Conservation (phyloP, 2,888 invertebrate species). For the Drosophila rellima region DNA sequence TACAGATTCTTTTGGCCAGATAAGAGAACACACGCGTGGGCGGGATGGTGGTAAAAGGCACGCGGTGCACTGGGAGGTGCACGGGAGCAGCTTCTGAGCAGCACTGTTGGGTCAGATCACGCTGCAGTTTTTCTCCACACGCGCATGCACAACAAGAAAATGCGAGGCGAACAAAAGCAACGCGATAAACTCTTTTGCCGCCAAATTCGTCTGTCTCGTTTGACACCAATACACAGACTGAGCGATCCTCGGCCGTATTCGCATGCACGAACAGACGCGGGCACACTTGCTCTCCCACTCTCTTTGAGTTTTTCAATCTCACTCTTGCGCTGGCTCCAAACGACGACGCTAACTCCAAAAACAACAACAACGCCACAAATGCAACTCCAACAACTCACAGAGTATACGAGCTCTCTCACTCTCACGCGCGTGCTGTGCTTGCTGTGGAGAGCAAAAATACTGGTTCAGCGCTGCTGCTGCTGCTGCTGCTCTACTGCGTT, state of each 20-base stretch:
- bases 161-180: slow-evolving; percentile 20
- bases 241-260: slow-evolving; percentile 53
- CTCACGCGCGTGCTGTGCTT: slow-evolving; percentile 15
- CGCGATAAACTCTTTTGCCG: slow-evolving; percentile 29
- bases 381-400: slow-evolving; percentile 48
- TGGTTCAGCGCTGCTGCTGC: slow-evolving; percentile 36
- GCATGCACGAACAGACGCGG: slow-evolving; percentile 36
- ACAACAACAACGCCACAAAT: slow-evolving; percentile 30
- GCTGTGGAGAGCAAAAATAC: slow-evolving; percentile 30
- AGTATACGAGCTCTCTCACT: slow-evolving; percentile 6
- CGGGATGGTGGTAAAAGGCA: neutral
- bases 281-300: slow-evolving; percentile 18
- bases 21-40: slow-evolving; percentile 58
- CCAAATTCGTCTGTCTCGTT: slow-evolving; percentile 54
- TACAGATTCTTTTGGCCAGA: slow-evolving; percentile 57
- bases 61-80: neutral
- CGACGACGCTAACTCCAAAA: slow-evolving; percentile 49
- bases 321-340: slow-evolving; percentile 30
- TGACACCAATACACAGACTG: slow-evolving; percentile 64
- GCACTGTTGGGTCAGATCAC: slow-evolving; percentile 21
- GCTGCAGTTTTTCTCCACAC: slow-evolving; percentile 42
- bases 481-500: neutral
- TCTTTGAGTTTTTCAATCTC: slow-evolving; percentile 6
- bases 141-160: slow-evolving; percentile 43
- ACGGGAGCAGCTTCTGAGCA: slow-evolving; percentile 20